Evolutionary conservation across 1,140 invertebrate species (phyloP).

Genomic region (Ips typographus): DNA sequence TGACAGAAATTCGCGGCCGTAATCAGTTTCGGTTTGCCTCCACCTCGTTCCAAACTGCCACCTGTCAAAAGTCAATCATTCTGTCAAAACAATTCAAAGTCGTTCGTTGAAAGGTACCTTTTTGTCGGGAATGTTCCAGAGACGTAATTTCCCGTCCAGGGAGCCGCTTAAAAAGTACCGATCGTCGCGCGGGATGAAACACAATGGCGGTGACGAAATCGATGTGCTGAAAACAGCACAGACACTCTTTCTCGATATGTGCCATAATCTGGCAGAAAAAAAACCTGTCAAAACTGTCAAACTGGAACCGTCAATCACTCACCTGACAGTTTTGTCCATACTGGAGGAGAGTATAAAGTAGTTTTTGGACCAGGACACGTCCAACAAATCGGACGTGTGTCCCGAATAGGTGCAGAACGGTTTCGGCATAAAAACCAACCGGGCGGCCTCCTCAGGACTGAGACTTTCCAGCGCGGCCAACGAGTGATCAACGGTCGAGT

Average conservation of each 20-base stretch:
- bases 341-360: slow-evolving; percentile 97
- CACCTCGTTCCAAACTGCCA: slow-evolving; percentile 96
- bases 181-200: slow-evolving; percentile 94
- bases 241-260: slow-evolving; percentile 93
- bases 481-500: slow-evolving; percentile 66
- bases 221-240: slow-evolving; percentile 98
- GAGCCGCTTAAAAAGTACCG: slow-evolving; percentile 94
- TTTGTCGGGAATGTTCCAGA: slow-evolving; percentile 99
- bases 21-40: slow-evolving; percentile 91
- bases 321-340: slow-evolving; percentile 96
- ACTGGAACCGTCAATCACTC: neutral
- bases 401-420: slow-evolving; percentile 94
- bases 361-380: slow-evolving; percentile 98
- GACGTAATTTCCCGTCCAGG: slow-evolving; percentile 91
- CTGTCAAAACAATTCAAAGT: neutral
- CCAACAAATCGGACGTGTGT: slow-evolving; percentile 94
- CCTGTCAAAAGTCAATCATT: slow-evolving; percentile 48
- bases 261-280: slow-evolving; percentile 70
- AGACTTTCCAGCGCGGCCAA: slow-evolving; percentile 55
- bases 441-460: slow-evolving; percentile 53
- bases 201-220: slow-evolving; percentile 99
- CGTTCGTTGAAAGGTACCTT: slow-evolving; percentile 61
- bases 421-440: slow-evolving; percentile 84
- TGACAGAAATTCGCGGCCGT: slow-evolving; percentile 98
- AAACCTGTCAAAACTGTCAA: neutral